Base-by-base conservation (phyloP, 2,888 invertebrate genomes). In the Coelinius sp. region DNA sequence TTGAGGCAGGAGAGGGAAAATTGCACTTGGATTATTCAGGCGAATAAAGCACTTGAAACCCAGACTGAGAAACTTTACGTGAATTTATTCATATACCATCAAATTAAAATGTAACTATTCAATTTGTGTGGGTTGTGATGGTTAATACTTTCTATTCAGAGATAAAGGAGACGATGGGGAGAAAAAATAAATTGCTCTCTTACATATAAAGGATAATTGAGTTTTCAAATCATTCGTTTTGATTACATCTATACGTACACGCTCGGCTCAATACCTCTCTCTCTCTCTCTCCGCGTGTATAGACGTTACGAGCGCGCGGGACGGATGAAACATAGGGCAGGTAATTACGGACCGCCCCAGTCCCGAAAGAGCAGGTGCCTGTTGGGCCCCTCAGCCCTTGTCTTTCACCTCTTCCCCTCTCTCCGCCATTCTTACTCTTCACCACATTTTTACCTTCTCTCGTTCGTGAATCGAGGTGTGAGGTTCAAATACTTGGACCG, bases 151-250 rank as follows among this genome's bases (percentile, higher is more conserved):
- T 10, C 41, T 41, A 41, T 41, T 10, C 4, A 27, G 20, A 8
- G 6, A 2, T 10, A 20, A 17, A 2, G 41, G n/a, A 1, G n/a
- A n/a, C 20, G 22, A 1, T 27, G 3, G 12, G 14, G 27, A 2
- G 22, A 10, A 52, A 52, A 25, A 25, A 27, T 24, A 53, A 53
- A 53, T n/a, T 24, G n/a, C 24, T 53, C 24, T 24, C 20, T 49
- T 49, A 53, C 53, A 14, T 25, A 53, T 85, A 80, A 85, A 78
- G 82, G 84, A 84, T 86, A 86, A 86, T 86, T 85, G 85, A 86
- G 85, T 85, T 86, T 86, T 85, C 85, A 85, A 84, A 86, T 85
- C 83, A 83, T 85, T 83, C 84, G 82, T 85, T 84, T 84, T 84
- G 84, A 86, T 86, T 85, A 83, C 83, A 85, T 85, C 84, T 84